Conservation (phyloP, 2,113 vertebrate species). For the Colossoma macropomum region DNA sequence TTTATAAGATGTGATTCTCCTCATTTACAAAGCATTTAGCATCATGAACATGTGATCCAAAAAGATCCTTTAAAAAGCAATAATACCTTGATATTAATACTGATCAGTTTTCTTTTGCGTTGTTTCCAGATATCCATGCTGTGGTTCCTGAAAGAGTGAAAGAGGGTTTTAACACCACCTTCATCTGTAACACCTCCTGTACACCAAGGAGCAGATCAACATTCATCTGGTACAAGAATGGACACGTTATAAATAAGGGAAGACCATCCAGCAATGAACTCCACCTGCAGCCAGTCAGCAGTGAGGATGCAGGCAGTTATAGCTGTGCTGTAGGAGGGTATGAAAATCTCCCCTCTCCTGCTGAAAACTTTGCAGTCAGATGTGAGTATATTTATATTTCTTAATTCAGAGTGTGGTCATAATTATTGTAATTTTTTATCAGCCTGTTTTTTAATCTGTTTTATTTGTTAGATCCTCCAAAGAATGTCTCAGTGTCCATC, state of each 20-base stretch:
- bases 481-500: too few species aligned
- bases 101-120: not conserved
- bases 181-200: conserved; percentile 33
- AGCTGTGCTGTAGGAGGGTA: too few species aligned
- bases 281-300: not conserved
- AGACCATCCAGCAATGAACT: not conserved
- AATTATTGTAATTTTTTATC: too few species aligned
- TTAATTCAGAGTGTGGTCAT: not conserved
- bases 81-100: too few species aligned
- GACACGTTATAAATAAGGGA: accelerated
- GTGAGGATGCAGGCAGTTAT: too few species aligned
- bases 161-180: conserved; percentile 1
- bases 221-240: conserved; percentile 26
- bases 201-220: not conserved
- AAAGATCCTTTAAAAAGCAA: too few species aligned
- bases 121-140: conserved; percentile 29
- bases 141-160: conserved; percentile 24
- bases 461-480: too few species aligned
- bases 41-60: too few species aligned
- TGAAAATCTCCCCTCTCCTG: not conserved
- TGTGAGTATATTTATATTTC: not conserved
- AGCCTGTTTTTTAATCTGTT: not conserved
- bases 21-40: too few species aligned
- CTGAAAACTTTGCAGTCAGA: not conserved
- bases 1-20: too few species aligned